These are phyloP conservation scores for Agrilus planipennis DNA, from an alignment of 1,140 invertebrate species.

Conservation along the genomic window DNA sequence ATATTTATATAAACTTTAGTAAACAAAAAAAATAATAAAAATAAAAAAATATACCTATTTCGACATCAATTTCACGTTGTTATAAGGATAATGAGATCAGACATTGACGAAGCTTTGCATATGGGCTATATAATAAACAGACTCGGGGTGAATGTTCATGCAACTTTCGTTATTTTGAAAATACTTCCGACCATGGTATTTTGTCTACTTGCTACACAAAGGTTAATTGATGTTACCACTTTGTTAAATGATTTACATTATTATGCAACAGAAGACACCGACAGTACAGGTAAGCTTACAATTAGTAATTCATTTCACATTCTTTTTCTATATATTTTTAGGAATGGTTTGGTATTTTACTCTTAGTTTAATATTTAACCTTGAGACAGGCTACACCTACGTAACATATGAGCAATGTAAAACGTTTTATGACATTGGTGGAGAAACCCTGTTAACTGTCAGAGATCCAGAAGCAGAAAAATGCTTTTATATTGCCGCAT, in stretches of 20 bases:
- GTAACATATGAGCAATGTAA: constrained; percentile 23
- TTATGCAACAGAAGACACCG: constrained; percentile 29
- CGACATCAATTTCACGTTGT: too few species aligned
- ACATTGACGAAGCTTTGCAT: constrained; percentile 26
- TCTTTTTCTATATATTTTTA: too few species aligned
- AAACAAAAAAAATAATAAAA: too few species aligned
- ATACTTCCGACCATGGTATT: constrained; percentile 34
- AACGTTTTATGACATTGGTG: constrained; percentile 33
- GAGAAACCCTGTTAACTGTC: constrained; percentile 27
- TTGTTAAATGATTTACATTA: constrained; percentile 36
- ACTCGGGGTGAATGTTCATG: constrained; percentile 31
- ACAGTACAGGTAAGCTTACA: constrained; percentile 34
- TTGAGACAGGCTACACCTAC: constrained; percentile 37
- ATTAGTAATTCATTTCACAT: not conserved
- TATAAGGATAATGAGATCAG: constrained; percentile 26
- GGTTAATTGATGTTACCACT: constrained; percentile 29
- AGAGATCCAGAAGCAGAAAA: constrained; percentile 33
- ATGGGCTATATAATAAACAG: constrained; percentile 35
- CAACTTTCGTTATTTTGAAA: constrained; percentile 25
- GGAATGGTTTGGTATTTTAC: constrained; percentile 37
- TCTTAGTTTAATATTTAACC: constrained; percentile 35
- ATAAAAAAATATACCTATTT: too few species aligned
- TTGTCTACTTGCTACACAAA: constrained; percentile 29
- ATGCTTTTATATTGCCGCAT: constrained; percentile 35
- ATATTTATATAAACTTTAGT: not conserved